A percentile compares a stretch with the other conserved stretches of the same genome.
Evolutionary conservation across 1,140 invertebrate species (phyloP).

Genomic region (Drosophila santomea): DNA sequence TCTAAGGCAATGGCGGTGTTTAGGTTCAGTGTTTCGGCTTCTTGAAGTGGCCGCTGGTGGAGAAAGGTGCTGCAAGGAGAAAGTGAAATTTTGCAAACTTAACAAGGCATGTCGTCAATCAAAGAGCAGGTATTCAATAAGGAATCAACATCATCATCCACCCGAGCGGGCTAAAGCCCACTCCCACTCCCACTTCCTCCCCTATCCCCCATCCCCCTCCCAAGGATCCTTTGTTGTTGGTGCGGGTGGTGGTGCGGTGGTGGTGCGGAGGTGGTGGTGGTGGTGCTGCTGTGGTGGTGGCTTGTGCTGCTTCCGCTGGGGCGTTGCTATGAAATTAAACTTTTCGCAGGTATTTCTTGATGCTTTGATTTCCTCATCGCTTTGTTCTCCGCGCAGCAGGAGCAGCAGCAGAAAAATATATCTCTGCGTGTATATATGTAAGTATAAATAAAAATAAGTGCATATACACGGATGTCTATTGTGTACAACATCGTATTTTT

Average conservation of each 20-base stretch:
- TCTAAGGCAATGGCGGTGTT: slow-evolving; percentile 74
- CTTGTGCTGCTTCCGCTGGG: slow-evolving; percentile 64
- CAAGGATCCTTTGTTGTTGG: slow-evolving; percentile 40
- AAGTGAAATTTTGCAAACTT: slow-evolving; percentile 39
- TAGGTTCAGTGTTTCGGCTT: slow-evolving; percentile 43
- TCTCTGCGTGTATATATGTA: neutral
- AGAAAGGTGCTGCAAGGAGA: slow-evolving; percentile 48
- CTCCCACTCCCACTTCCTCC: neutral
- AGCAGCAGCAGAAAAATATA: slow-evolving; percentile 38
- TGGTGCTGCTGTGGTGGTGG: slow-evolving; percentile 36
- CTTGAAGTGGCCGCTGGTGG: slow-evolving; percentile 21
- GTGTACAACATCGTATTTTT: slow-evolving; percentile 31
- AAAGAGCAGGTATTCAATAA: slow-evolving; percentile 35
- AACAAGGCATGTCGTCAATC: slow-evolving; percentile 38
- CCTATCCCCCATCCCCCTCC: neutral
- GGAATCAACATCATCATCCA: slow-evolving; percentile 14
- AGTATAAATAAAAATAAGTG: slow-evolving; percentile 26
- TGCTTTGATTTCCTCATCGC: slow-evolving; percentile 71
- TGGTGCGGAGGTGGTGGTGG: slow-evolving; percentile 22
- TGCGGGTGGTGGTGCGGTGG: slow-evolving; percentile 11
- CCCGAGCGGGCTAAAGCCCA: neutral
- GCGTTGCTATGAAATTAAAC: slow-evolving; percentile 84
- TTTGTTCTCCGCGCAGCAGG: slow-evolving; percentile 67
- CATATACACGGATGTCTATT: slow-evolving; percentile 13
- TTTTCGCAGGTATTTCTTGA: slow-evolving; percentile 81